Percentiles rank a stretch among this genome's conserved stretches.
Evolutionary conservation across 1,140 invertebrate genomes (phyloP).

Genomic region (Drosophila guanche): DNA sequence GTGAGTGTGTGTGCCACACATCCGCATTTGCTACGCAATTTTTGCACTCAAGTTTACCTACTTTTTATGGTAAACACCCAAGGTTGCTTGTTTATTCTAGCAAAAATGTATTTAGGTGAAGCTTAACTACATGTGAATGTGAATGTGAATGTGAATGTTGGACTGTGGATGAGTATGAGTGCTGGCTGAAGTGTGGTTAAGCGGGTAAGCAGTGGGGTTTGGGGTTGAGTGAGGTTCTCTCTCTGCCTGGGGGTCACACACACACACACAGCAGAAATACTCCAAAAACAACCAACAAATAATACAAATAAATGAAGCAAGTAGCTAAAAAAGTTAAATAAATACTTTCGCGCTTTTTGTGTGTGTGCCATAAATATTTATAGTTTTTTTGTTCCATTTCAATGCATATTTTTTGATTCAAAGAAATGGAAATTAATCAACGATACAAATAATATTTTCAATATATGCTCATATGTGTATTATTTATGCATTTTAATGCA

Average conservation of each 20-base stretch:
- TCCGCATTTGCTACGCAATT: slow-evolving; percentile 69
- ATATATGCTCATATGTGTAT: too few species aligned
- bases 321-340: slow-evolving; percentile 32
- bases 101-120: slow-evolving; percentile 80
- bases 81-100: slow-evolving; percentile 82
- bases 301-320: background rate
- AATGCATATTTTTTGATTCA: slow-evolving; percentile 24
- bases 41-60: slow-evolving; percentile 82
- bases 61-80: slow-evolving; percentile 82
- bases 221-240: slow-evolving; percentile 17
- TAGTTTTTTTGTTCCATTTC: slow-evolving; percentile 30
- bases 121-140: slow-evolving; percentile 70
- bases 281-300: slow-evolving; percentile 18
- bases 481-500: too few species aligned
- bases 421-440: slow-evolving; percentile 23
- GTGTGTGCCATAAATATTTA: slow-evolving; percentile 15
- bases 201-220: slow-evolving; percentile 1
- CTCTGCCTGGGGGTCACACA: slow-evolving; percentile 20
- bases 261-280: slow-evolving; percentile 11
- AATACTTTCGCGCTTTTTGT: slow-evolving; percentile 22
- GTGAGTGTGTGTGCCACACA: slow-evolving; percentile 36
- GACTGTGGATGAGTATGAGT: background rate
- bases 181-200: background rate
- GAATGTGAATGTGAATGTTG: slow-evolving; percentile 28
- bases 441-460: too few species aligned